phyloP scores from a whole-genome alignment of 2,113 vertebrate genomes.

The Heloderma charlesbogerti region DNA sequence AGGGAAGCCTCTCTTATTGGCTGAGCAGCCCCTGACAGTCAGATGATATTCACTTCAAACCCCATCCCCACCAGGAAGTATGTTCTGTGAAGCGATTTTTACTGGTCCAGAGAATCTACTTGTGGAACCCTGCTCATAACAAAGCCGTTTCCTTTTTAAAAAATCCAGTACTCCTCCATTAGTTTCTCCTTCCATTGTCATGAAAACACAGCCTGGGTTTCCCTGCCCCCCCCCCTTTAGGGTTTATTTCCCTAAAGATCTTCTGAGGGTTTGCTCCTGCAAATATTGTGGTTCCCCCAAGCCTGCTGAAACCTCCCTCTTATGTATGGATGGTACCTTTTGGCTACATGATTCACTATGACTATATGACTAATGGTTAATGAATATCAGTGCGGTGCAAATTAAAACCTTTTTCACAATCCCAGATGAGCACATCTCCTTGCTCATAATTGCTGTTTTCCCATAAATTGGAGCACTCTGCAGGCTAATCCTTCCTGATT shows the following conservation, averaged over 20 bases:
- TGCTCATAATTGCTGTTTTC: neutral
- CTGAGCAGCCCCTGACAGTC: too few relatives aligned
- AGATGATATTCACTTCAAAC: too few relatives aligned
- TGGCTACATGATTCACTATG: neutral
- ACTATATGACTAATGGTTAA: neutral
- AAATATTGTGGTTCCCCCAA: neutral
- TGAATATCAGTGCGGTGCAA: neutral
- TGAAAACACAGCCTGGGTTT: too few relatives aligned
- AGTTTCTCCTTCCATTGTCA: too few relatives aligned
- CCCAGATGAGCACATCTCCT: neutral
- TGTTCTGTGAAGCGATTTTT: too few relatives aligned
- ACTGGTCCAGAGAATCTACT: too few relatives aligned
- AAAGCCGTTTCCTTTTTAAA: too few relatives aligned
- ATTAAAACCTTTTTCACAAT: constrained; percentile 12
- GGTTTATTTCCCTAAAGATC: neutral
- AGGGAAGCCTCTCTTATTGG: too few relatives aligned
- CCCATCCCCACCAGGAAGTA: too few relatives aligned
- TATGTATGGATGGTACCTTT: neutral
- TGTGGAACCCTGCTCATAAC: too few relatives aligned
- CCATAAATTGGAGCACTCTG: neutral
- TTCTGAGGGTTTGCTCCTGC: neutral
- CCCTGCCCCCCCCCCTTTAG: too few relatives aligned
- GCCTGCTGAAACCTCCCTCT: neutral
- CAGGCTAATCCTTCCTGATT: neutral
- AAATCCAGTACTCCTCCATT: too few relatives aligned